Evolutionary conservation across 1,140 invertebrate species (phyloP), one percentile per base, ranked within the genome.

Genomic region (Brachionus rotundiformis): DNA sequence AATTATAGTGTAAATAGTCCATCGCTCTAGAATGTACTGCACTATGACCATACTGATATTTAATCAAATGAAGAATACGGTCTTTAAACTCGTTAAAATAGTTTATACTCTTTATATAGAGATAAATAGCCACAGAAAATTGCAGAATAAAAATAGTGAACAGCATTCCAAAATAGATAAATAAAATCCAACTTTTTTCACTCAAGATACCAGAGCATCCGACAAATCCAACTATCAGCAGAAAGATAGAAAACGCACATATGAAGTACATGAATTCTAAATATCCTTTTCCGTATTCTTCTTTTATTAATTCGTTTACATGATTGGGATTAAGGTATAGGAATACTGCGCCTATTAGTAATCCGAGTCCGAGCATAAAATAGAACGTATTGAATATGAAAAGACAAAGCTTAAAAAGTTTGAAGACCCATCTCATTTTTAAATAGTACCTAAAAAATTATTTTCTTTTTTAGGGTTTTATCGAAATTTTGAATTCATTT

Each of bases 371-470:
- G 19, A 79, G 33, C 36, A 79, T 39, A 59, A 79, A 79, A 79
- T 79, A 79, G 36, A 79, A 79, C 29, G 76, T 79, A 31, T 79
- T 79, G 47, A 54, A 79, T 36, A 59, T 54, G 54, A 79, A 79
- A 2, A 79, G n/a, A 19, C 47, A 79, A 31, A 79, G 8, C 59
- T 79, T 79, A 19, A 79, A 79, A 29, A 79, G 33, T 31, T 79
- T 79, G 54, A 79, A 79, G 54, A 63, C 27, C n/a, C 47, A 79
- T 36, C 33, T 63, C 76, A 79, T 79, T 79, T 79, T 79, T 8
- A 25, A 19, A 29, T 79, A 59, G 16, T 29, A 25, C 11, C 33
- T 31, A 13, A 11, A 59, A 29, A 29, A 25, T 16, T 7, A 19
- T 25, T 77, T 47, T 47, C 7, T 23, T n/a, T n/a, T n/a, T n/a